Evolutionary conservation across 37 sponge, comb jelly and placozoan species (phyloP), one percentile per base, ranked within the genome.

Genomic region (Aplysina aerophoba): DNA sequence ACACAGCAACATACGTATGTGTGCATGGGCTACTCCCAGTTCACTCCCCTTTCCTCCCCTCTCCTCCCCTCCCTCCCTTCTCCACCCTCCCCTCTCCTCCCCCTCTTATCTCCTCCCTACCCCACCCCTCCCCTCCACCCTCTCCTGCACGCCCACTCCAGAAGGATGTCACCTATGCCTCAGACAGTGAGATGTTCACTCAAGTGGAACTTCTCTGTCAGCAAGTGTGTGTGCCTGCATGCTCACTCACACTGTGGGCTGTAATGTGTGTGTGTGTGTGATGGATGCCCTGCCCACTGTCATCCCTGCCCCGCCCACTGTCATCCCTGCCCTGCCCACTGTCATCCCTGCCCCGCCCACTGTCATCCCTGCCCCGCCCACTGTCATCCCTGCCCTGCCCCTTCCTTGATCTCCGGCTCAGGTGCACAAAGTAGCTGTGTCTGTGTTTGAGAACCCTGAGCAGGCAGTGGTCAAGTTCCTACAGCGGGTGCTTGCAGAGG

Each of bases 391-490:
- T 44, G 50, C 50, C 50, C 22, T 37, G 22, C 28, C 82, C 40
- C 15, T 8, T 16, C 33, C 16, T 39, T 81, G 20, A 83, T 0
- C 0, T 6, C 73, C 8, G 50, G 50, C 50, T 54, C 85, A 95
- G 93, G 87, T 85, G 0, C 67, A 88, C 61, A 82, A 92, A 20
- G 86, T 89, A 74, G 88, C 86, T 16, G 79, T 87, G 31, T 89
- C 83, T 25, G 87, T 93, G n/a, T 96, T 96, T 83, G 91, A 91
- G 30, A 86, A 80, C 39, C 87, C 93, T 25, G 93, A 96, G 22
- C 85, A 82, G 17, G 87, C 86, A 37, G 82, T 90, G 79, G 69
- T 88, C 16, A 85, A 82, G 25, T 93, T 90, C 44, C 53, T 96
- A 6, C 88, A 90, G 55, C 44, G 67, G 13, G 85, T 92, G 12